These are phyloP conservation scores for Dryobotodes eremita DNA, from an alignment of 2,888 invertebrate species.

Conservation along the genomic window DNA sequence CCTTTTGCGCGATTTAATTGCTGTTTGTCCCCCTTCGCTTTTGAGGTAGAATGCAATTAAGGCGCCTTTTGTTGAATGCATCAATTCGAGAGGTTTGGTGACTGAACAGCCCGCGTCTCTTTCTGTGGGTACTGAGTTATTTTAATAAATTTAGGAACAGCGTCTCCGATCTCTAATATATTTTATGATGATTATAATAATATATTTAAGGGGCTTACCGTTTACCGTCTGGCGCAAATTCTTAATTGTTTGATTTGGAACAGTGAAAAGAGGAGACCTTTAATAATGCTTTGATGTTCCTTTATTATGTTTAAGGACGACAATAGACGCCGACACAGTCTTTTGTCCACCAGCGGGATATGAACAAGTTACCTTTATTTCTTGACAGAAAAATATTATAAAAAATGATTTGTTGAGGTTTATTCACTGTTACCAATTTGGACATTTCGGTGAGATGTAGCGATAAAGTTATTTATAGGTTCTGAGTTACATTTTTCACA, in stretches of 20 bases:
- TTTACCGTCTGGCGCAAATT: constrained; percentile 19
- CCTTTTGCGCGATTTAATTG: constrained; percentile 58
- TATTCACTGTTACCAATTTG: constrained; percentile 36
- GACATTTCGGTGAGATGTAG: constrained; percentile 35
- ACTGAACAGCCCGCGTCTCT: constrained; percentile 3
- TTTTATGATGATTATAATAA: constrained; percentile 16
- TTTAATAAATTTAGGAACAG: neutral
- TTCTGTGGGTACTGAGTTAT: neutral
- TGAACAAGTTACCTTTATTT: constrained; percentile 14
- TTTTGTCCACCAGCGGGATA: constrained; percentile 35
- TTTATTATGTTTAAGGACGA: constrained; percentile 51
- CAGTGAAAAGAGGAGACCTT: constrained; percentile 33
- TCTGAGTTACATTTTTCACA: constrained; percentile 27
- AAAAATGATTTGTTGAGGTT: constrained; percentile 8
- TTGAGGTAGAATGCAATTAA: constrained; percentile 44
- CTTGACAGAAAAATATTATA: constrained; percentile 2
- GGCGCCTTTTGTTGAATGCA: constrained; percentile 40
- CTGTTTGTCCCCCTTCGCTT: constrained; percentile 54
- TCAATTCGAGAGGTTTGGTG: constrained; percentile 10
- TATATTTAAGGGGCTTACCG: constrained; percentile 4
- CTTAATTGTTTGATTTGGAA: constrained; percentile 47
- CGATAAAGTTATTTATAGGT: constrained; percentile 53
- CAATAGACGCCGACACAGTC: constrained; percentile 35
- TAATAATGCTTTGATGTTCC: constrained; percentile 56
- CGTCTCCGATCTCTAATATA: neutral